Conservation (phyloP, 2,113 vertebrate genomes). For the Planiliza haematocheilus region DNA sequence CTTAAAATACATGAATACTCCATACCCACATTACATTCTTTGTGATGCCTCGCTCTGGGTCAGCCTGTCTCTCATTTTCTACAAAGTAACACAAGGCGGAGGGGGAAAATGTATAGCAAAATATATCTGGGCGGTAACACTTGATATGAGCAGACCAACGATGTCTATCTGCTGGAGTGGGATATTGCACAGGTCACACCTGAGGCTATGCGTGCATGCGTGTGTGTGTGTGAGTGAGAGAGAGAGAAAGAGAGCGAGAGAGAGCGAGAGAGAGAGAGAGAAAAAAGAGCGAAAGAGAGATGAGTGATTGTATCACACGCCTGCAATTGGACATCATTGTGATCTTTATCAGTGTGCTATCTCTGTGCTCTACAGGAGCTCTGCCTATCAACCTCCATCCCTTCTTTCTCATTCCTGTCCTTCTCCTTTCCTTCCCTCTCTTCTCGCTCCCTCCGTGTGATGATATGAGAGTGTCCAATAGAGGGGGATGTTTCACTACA, state of each 20-base stretch:
- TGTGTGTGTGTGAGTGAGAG: constrained; percentile 19
- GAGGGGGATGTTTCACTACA: constrained; percentile 78
- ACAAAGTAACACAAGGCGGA: not conserved
- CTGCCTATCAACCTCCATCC: constrained; percentile 40
- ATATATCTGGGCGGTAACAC: constrained; percentile 7
- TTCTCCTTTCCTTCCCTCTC: not conserved
- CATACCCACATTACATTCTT: constrained; percentile 13
- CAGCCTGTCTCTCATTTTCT: not conserved
- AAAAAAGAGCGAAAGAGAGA: no score
- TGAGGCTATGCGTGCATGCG: constrained; percentile 54
- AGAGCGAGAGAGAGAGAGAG: no score
- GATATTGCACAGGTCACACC: constrained; percentile 66
- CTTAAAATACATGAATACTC: constrained; percentile 30
- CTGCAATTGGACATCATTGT: constrained; percentile 75
- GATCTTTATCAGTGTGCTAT: constrained; percentile 75
- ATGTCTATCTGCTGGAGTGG: constrained; percentile 70
- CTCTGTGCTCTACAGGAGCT: constrained; percentile 55
- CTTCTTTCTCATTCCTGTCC: constrained; percentile 20
- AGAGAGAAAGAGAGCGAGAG: no score
- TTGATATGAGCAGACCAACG: constrained; percentile 41
- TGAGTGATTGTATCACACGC: constrained; percentile 72
- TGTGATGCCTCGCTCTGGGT: not conserved
- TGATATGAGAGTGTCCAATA: constrained; percentile 60
- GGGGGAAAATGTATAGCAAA: constrained; percentile 13
- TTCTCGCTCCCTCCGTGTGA: not conserved